Percentiles rank a stretch among this genome's conserved stretches.
phyloP scores from a whole-genome alignment of 1,140 invertebrate species.

The Drosophila pachea region DNA sequence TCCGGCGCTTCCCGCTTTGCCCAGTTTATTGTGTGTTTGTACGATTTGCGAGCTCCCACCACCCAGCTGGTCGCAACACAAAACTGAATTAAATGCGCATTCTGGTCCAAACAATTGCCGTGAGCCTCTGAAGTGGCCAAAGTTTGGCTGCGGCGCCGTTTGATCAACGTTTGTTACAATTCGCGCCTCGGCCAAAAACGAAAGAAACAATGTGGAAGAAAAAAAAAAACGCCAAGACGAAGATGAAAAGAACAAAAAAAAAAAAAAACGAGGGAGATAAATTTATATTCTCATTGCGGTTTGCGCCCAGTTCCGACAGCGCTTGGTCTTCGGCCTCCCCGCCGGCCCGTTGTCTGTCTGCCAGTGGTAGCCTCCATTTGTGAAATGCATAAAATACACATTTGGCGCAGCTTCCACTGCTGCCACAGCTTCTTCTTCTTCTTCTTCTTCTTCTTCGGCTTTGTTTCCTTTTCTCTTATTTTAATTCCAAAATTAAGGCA shows the following conservation, averaged over 20 bases:
- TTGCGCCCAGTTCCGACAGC: slow-evolving; percentile 41
- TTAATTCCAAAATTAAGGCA: slow-evolving; percentile 43
- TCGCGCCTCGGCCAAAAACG: slow-evolving; percentile 42
- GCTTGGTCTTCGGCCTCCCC: not conserved
- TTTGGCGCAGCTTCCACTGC: slow-evolving; percentile 51
- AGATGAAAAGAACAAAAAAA: slow-evolving; percentile 1
- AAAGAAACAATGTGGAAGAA: slow-evolving; percentile 15
- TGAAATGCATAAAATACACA: slow-evolving; percentile 71
- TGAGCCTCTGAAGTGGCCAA: slow-evolving; percentile 13
- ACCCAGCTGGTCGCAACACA: slow-evolving; percentile 7
- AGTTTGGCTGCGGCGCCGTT: slow-evolving; percentile 19
- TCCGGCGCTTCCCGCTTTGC: slow-evolving; percentile 6
- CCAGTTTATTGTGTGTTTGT: slow-evolving; percentile 47
- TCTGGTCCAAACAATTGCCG: slow-evolving; percentile 69
- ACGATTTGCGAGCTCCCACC: slow-evolving; percentile 55
- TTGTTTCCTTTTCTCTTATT: slow-evolving; percentile 54
- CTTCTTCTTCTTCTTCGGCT: slow-evolving; percentile 24
- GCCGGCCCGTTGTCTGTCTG: slow-evolving; percentile 17
- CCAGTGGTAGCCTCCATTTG: slow-evolving; percentile 61
- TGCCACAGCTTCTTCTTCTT: slow-evolving; percentile 50
- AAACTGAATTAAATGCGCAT: slow-evolving; percentile 73
- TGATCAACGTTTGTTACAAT: slow-evolving; percentile 66
- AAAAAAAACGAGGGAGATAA: slow-evolving; percentile 16
- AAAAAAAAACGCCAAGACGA: not conserved
- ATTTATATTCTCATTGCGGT: slow-evolving; percentile 34